A percentile compares a stretch with the other conserved stretches of the same genome.
phyloP scores from a whole-genome alignment of 64 coral and sea anemone genomes.

The Montipora cactus region DNA sequence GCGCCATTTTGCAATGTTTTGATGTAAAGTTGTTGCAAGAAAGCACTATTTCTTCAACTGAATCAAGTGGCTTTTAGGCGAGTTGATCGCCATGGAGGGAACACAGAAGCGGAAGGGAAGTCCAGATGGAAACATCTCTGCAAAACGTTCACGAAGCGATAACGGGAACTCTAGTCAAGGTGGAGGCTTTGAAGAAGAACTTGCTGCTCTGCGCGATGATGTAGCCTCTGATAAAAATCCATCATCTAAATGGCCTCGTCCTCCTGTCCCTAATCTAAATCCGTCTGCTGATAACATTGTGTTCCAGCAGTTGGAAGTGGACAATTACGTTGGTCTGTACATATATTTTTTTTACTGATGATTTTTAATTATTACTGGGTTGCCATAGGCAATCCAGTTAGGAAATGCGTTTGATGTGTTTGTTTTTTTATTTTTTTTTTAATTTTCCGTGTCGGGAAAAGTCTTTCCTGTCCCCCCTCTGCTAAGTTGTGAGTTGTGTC shows the following conservation, averaged over 20 bases:
- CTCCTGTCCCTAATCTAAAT: slow-evolving; percentile 67
- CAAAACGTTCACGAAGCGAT: slow-evolving; percentile 78
- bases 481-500: no score
- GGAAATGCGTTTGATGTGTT: no score
- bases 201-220: slow-evolving; percentile 59
- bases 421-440: no score
- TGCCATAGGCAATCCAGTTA: no score
- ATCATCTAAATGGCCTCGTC: slow-evolving; percentile 78
- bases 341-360: background rate
- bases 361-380: no score
- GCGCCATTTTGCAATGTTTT: slow-evolving; percentile 29
- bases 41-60: background rate
- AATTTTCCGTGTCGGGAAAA: no score
- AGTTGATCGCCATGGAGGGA: slow-evolving; percentile 57
- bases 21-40: background rate
- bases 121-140: slow-evolving; percentile 30
- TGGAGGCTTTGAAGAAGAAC: slow-evolving; percentile 79
- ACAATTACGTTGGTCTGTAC: slow-evolving; percentile 94
- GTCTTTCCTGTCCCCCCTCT: no score
- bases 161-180: slow-evolving; percentile 55
- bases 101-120: slow-evolving; percentile 81
- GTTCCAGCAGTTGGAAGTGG: slow-evolving; percentile 97
- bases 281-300: slow-evolving; percentile 70
- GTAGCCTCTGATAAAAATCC: background rate
- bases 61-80: background rate